Evolutionary conservation across 1,140 invertebrate species (phyloP).

Genomic region (Drosophila tsacasi): DNA sequence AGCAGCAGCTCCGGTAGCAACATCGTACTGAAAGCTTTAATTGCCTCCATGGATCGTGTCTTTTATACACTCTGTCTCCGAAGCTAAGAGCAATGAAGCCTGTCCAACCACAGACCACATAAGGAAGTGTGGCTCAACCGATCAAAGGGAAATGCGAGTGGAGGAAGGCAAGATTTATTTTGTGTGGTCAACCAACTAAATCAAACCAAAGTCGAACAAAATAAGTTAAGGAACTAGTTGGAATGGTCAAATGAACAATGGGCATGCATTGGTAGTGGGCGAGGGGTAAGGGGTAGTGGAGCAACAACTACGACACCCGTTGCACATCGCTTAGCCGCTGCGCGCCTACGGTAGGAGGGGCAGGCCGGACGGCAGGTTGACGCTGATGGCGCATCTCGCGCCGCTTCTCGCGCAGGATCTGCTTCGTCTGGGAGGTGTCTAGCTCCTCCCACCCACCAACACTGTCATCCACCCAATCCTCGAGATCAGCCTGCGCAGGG

Average conservation of each 20-base stretch:
- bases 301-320: slow-evolving; percentile 55
- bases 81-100: slow-evolving; percentile 46
- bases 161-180: slow-evolving; percentile 61
- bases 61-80: slow-evolving; percentile 30
- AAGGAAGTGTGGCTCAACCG: slow-evolving; percentile 49
- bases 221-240: slow-evolving; percentile 1
- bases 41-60: slow-evolving; percentile 1
- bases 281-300: background rate
- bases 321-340: slow-evolving; percentile 66
- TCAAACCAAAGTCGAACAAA: slow-evolving; percentile 52
- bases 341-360: slow-evolving; percentile 63
- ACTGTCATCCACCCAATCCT: slow-evolving; percentile 84
- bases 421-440: slow-evolving; percentile 81
- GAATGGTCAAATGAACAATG: slow-evolving; percentile 14
- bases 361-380: slow-evolving; percentile 38
- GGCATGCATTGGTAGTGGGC: slow-evolving; percentile 2
- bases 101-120: slow-evolving; percentile 56
- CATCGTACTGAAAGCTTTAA: slow-evolving; percentile 30
- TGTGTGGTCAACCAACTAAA: slow-evolving; percentile 54
- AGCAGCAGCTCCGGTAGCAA: slow-evolving; percentile 45
- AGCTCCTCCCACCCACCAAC: slow-evolving; percentile 83
- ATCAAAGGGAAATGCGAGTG: slow-evolving; percentile 59
- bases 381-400: slow-evolving; percentile 79
- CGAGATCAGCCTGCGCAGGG: slow-evolving; percentile 74
- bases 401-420: slow-evolving; percentile 81